Evolutionary conservation across 2,888 invertebrate species (phyloP), one percentile per base, ranked within the genome.

Genomic region (Coelinius sp.): DNA sequence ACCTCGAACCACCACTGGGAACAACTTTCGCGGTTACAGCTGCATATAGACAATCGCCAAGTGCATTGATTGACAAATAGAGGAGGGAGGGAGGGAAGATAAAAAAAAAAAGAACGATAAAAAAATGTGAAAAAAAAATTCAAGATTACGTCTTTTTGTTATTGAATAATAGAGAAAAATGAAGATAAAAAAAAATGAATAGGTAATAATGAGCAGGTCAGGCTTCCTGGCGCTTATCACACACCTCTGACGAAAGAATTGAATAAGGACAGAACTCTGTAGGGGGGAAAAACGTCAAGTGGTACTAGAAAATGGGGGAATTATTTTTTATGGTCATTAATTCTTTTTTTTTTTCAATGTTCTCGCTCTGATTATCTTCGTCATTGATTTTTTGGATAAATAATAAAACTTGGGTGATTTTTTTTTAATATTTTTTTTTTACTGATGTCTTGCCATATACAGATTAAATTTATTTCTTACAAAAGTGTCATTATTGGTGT

Each of bases 401-500:
- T 63, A 49, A 66, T 22, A 35, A 24, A 17, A 46, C 38, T 53
- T 63, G 49, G 41, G 68, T 38, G 73, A n/a, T 71, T 69, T 74
- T 71, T 78, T 79, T 76, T 77, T 71, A 41, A 71, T 68, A 69
- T 76, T 65, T 65, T 52, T 52, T 52, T 75, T 81, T 82, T 81
- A 82, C 81, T 82, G 80, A 80, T 78, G 80, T 78, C 44, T 73
- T 77, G 79, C 73, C 73, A 80, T 81, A 79, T 73, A 80, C 81
- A 81, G 77, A 78, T 76, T 35, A 75, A 52, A 76, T 77, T n/a
- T 44, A n/a, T 22, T 52, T 22, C 3, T 52, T 52, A 52, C 52
- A 52, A 24, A 80, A 75, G 6, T 35, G 7, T 35, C 8, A 35
- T 78, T 75, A 72, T 72, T 69, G 38, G 53, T 62, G 31, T 24